Percentiles rank a stretch among this genome's conserved stretches.
Conservation (phyloP, 2,888 invertebrate genomes). For the Galeopsomyia nigrocyanea region DNA sequence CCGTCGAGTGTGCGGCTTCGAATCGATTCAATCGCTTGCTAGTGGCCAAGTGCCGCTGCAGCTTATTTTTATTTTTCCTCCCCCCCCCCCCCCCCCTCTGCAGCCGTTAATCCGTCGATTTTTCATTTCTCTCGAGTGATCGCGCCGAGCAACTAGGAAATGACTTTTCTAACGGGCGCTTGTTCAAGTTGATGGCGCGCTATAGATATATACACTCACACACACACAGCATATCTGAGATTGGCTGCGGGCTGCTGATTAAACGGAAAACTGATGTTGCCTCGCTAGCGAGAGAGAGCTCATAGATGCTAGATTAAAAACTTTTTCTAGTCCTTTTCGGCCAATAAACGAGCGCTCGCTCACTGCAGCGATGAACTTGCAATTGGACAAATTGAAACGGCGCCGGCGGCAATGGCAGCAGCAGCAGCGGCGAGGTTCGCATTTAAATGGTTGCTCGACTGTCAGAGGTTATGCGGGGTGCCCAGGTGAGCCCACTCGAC, state of each 20-base stretch:
- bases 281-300: no score
- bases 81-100: neutral
- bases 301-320: no score
- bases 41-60: neutral
- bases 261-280: slow-evolving; percentile 12
- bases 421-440: neutral
- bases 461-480: neutral
- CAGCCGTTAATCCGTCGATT: slow-evolving; percentile 38
- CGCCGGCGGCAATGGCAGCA: neutral
- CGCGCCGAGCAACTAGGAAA: slow-evolving; percentile 30
- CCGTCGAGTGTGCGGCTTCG: slow-evolving; percentile 37
- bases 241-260: slow-evolving; percentile 30
- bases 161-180: slow-evolving; percentile 33
- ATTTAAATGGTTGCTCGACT: neutral
- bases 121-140: slow-evolving; percentile 39
- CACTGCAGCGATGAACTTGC: no score
- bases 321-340: no score
- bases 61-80: neutral
- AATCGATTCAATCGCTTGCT: slow-evolving; percentile 41
- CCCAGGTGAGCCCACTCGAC: neutral
- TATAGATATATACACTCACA: neutral
- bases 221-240: slow-evolving; percentile 16
- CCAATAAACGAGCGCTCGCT: no score
- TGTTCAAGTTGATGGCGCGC: slow-evolving; percentile 21
- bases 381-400: neutral